Evolutionary conservation across 2,888 invertebrate genomes (phyloP).

Genomic region (Norana najaformis): DNA sequence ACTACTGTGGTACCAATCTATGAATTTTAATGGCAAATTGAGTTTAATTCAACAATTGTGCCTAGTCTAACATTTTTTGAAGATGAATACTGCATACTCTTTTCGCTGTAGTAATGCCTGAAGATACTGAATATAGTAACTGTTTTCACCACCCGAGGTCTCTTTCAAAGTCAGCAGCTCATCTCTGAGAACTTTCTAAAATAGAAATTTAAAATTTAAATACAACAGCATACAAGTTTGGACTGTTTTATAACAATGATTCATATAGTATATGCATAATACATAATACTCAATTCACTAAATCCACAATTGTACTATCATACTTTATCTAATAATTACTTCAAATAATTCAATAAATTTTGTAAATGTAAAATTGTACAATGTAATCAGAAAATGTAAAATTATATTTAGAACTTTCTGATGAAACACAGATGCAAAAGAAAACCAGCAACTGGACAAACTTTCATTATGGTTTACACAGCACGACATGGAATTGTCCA

Average conservation of each 20-base stretch:
- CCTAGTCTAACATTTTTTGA: background rate
- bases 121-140: constrained; percentile 8
- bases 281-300: background rate
- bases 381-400: background rate
- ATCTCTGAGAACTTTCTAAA: background rate
- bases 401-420: background rate
- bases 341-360: background rate
- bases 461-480: background rate
- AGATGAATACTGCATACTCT: background rate
- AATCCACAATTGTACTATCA: background rate
- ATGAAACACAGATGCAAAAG: background rate
- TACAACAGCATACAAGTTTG: background rate
- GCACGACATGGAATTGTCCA: background rate
- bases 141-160: background rate
- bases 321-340: background rate
- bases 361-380: no score
- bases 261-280: background rate
- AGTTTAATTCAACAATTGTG: no score
- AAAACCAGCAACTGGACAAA: background rate
- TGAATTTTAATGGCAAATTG: no score
- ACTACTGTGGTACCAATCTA: no score
- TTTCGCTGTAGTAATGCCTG: background rate
- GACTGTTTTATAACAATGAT: background rate
- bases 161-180: constrained; percentile 17
- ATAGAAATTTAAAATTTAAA: background rate